These are phyloP conservation scores for Pristionchus mayeri DNA, from an alignment of 2,888 invertebrate genomes.

Conservation along the genomic window DNA sequence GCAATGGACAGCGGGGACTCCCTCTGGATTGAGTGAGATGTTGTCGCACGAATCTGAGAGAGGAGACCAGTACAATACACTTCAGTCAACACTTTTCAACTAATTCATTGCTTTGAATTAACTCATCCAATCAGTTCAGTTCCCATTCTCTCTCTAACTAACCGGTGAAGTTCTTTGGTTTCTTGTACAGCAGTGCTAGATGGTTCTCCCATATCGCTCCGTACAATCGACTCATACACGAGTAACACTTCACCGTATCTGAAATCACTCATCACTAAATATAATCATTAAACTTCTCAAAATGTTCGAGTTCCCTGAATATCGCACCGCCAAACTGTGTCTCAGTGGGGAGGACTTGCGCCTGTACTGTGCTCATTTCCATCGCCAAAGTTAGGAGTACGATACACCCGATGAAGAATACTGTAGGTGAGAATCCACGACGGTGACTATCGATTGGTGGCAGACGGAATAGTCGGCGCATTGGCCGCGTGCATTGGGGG, in stretches of 20 bases:
- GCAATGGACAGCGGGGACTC: slow-evolving; percentile 67
- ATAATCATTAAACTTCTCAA: neutral
- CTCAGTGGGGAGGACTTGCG: neutral
- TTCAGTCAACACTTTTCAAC: too few relatives aligned
- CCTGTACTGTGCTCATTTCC: neutral
- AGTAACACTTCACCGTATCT: slow-evolving; percentile 75
- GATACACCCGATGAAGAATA: neutral
- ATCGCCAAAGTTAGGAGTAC: neutral
- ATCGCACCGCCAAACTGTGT: neutral
- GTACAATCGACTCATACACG: slow-evolving; percentile 75
- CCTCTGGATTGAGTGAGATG: slow-evolving; percentile 51
- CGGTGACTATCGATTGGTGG: slow-evolving; percentile 26
- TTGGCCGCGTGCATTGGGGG: slow-evolving; percentile 41
- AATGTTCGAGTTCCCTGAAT: neutral
- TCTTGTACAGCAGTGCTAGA: slow-evolving; percentile 68
- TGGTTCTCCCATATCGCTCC: slow-evolving; percentile 69
- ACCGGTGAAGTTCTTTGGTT: slow-evolving; percentile 74
- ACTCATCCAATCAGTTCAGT: too few relatives aligned
- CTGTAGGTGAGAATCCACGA: slow-evolving; percentile 33
- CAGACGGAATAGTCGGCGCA: neutral
- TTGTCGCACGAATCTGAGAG: slow-evolving; percentile 53
- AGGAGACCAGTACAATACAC: too few relatives aligned
- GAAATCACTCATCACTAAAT: slow-evolving; percentile 51
- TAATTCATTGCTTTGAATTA: too few relatives aligned
- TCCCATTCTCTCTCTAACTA: slow-evolving; percentile 44